Base-by-base conservation (phyloP, 2,888 invertebrate species). In the Formica aserva region DNA sequence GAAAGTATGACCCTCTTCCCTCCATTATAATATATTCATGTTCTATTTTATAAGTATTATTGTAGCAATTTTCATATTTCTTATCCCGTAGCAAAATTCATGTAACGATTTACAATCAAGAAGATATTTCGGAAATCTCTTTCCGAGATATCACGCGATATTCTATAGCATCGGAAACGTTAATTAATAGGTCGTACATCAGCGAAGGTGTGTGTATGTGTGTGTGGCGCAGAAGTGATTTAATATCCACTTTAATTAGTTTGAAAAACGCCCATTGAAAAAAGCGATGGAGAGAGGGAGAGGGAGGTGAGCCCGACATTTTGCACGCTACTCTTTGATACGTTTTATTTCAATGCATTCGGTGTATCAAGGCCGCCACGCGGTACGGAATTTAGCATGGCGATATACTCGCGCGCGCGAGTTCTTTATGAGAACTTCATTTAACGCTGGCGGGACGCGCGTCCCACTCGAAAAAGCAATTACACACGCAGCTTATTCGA, bases 231-330 rank as follows among this genome's bases (percentile, higher is more conserved):
- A 85, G 89, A 92, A 91, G 92, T 92, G 92, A 92, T 92, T 92
- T 92, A 92, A 92, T 92, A 91, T 92, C 92, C 85, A 89, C 91
- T 91, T 92, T 92, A 92, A 92, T 92, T 92, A 92, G 91, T 91
- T 92, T 90, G 91, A 91, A 92, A 92, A 92, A 92, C 91, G 92
- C 89, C 91, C 88, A 91, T 89, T 87, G 85, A 84, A 89, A 88
- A 86, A 86, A 88, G 83, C 83, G 76, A 84, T 65, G 66, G 15
- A 1, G 41, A 1, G 8, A 3, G 1, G 41, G 18, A 15, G 26
- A 15, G 8, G 13, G 66, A 32, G 63, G 35, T 11, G 29, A 22
- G 22, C 71, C 75, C 88, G 67, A 85, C 88, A 82, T 62, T 84
- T 84, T 74, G 88, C 86, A 83, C 76, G 88, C 84, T 83, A 88